Base-by-base conservation (phyloP, 2,888 invertebrate genomes). In the Athetis lepigone region DNA sequence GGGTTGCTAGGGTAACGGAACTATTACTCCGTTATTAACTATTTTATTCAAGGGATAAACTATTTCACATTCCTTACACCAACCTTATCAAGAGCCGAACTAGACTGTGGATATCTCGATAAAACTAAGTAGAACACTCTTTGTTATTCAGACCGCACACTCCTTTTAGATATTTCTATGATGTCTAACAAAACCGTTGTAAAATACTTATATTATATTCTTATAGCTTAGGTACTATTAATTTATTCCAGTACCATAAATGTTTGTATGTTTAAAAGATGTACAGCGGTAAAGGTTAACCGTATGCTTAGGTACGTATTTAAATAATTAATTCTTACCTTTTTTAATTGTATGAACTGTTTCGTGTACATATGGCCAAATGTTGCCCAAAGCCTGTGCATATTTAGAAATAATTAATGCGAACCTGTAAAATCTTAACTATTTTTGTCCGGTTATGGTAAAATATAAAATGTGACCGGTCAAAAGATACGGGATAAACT, bases 1-100 rank as follows among this genome's bases (percentile, higher is more conserved):
- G 74, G 78, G 78, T 49, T 83, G 81, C 79, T 83, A 79, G 69
- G 43, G 63, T 80, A 64, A 42, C 69, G 25, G 72, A 69, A 59
- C 61, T 42, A 57, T 58, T 72, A 59, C 64, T 49, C 21, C 52
- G 64, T 40, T 64, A 64, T 58, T 64, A 40, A 59, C 25, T 1
- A 33, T 33, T 33, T 33, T 7, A 33, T 13, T 40, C 11, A 40
- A 65, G 56, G 50, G 37, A 47, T 36, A 23, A 42, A 42, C 37
- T 74, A 57, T 62, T 75, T 63, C 57, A 75, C 27, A 56, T 57
- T 50, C 39, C 42, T 47, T 25, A 49, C 27, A 11, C 23, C 47
- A 27, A 49, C 37, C 25, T 29, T 50, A 46, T 23, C 33, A 36
- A 37, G 39, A 47, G 19, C 36, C 16, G 6, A 27, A 8, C 23